Percentiles rank a stretch among this genome's conserved stretches.
Evolutionary conservation across 1,140 invertebrate species (phyloP).

Genomic region (Agrilus planipennis): DNA sequence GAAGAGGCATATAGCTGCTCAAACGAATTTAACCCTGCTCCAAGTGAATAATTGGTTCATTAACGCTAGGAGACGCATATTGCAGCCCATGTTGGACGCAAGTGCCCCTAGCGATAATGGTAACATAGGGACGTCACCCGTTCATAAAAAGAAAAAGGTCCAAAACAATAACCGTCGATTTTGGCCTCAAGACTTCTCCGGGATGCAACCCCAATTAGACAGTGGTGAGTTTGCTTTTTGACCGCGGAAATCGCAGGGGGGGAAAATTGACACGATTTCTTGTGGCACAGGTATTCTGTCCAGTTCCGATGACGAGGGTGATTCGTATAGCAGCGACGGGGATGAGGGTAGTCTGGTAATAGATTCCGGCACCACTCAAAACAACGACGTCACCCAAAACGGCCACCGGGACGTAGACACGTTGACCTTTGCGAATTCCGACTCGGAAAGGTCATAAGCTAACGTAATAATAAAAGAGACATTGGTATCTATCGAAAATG

Average conservation of each 20-base stretch:
- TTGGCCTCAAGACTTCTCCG: slow-evolving; percentile 45
- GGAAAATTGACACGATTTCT: slow-evolving; percentile 3
- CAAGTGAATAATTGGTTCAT: slow-evolving; percentile 89
- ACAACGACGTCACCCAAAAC: slow-evolving; percentile 24
- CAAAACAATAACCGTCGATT: slow-evolving; percentile 42
- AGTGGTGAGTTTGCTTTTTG: slow-evolving; percentile 22
- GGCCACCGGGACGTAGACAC: slow-evolving; percentile 19
- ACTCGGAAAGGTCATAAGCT: slow-evolving; percentile 8
- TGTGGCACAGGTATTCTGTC: slow-evolving; percentile 27
- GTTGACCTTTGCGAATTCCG: slow-evolving; percentile 17
- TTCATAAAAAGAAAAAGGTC: slow-evolving; percentile 28
- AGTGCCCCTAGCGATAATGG: slow-evolving; percentile 28
- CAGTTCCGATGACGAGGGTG: slow-evolving; percentile 33
- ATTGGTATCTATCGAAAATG: background rate
- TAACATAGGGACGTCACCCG: slow-evolving; percentile 26
- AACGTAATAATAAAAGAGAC: slow-evolving; percentile 4
- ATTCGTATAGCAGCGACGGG: slow-evolving; percentile 33
- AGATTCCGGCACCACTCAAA: slow-evolving; percentile 21
- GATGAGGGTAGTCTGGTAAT: slow-evolving; percentile 30
- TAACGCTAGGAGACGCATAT: slow-evolving; percentile 81
- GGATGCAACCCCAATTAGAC: slow-evolving; percentile 35
- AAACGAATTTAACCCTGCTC: slow-evolving; percentile 75
- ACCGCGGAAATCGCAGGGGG: background rate
- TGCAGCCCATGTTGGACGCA: slow-evolving; percentile 84
- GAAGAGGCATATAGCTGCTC: slow-evolving; percentile 75